These are phyloP conservation scores for Sinocyclocheilus rhinocerous DNA, from an alignment of 2,113 vertebrate species.

Conservation along the genomic window DNA sequence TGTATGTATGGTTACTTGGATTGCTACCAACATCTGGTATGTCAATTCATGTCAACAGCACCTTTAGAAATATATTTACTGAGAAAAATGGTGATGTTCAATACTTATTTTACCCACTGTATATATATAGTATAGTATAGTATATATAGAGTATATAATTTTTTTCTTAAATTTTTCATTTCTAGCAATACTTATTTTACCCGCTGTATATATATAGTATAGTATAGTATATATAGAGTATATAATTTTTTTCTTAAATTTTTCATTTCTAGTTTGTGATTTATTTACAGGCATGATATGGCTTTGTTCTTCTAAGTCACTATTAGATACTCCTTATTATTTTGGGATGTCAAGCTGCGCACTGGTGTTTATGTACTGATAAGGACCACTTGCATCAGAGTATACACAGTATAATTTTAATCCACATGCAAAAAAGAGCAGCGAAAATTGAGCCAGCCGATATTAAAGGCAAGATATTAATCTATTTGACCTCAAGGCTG, in stretches of 20 bases:
- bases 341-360: background rate
- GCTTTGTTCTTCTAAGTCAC: background rate
- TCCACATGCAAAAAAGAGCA: background rate
- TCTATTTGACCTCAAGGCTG: background rate
- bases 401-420: background rate
- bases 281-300: background rate
- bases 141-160: no score
- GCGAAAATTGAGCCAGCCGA: background rate
- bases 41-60: no score
- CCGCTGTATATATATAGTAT: no score
- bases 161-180: background rate
- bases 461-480: background rate
- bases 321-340: background rate
- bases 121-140: no score
- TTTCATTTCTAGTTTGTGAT: background rate
- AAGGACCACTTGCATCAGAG: background rate
- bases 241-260: no score
- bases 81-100: no score
- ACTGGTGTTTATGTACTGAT: conserved; percentile 1
- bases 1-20: no score
- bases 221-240: no score
- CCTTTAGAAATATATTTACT: background rate
- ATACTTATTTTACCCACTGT: no score
- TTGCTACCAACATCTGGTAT: no score
- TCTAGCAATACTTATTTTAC: no score